A percentile compares a stretch with the other conserved stretches of the same genome.
phyloP scores from a whole-genome alignment of 2,797 vertebrate genomes.

The Muraenolepis orangiensis region DNA sequence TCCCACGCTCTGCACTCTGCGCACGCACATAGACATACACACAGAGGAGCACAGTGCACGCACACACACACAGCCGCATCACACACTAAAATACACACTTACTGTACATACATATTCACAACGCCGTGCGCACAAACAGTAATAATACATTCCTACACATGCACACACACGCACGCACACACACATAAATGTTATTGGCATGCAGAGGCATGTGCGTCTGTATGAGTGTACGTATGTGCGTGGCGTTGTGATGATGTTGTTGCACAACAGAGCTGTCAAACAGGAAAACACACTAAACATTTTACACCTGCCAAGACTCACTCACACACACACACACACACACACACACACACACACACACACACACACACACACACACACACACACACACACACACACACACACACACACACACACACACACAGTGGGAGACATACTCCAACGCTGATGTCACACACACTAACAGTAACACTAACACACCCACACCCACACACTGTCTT shows the following conservation, averaged over 20 bases:
- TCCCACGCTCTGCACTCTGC: constrained; percentile 71
- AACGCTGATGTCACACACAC: constrained; percentile 11
- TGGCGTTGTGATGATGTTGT: too few relatives aligned
- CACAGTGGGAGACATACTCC: neutral
- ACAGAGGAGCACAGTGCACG: constrained; percentile 36
- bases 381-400: constrained; percentile 4
- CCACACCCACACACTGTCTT: constrained; percentile 17
- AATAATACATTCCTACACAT: neutral
- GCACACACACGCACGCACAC: constrained; percentile 16
- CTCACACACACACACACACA: neutral
- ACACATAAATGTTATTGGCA: constrained; percentile 5
- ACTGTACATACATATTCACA: constrained; percentile 2
- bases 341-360: neutral
- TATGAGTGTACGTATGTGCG: too few relatives aligned
- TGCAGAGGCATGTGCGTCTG: too few relatives aligned
- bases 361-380: neutral
- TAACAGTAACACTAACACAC: too few relatives aligned
- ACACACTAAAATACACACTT: constrained; percentile 6
- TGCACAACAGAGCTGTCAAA: neutral
- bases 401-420: neutral
- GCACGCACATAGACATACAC: constrained; percentile 25
- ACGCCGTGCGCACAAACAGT: neutral
- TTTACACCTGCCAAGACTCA: constrained; percentile 9
- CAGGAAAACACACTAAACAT: constrained; percentile 1
- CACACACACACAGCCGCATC: constrained; percentile 30